phyloP scores from a whole-genome alignment of 2,888 invertebrate species.

The Leptopilina syphax region DNA sequence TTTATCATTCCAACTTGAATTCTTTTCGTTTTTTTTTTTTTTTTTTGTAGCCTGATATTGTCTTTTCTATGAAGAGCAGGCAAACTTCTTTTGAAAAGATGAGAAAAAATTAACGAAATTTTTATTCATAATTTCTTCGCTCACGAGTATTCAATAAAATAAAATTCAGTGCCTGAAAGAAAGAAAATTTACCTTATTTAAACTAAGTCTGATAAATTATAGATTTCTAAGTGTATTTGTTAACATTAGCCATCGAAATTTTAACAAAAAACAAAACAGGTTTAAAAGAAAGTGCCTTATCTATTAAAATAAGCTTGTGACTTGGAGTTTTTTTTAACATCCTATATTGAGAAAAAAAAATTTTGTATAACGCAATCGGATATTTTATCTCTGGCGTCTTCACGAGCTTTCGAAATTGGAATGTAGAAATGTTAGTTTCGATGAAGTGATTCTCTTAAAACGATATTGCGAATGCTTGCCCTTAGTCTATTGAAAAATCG shows the following conservation, averaged over 20 bases:
- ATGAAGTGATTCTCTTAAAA: conserved; percentile 43
- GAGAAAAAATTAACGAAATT: neutral
- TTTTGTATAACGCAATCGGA: conserved; percentile 15
- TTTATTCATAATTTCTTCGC: conserved; percentile 17
- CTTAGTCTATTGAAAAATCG: conserved; percentile 40
- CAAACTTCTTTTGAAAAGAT: neutral
- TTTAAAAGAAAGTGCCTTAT: conserved; percentile 41
- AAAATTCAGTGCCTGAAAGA: conserved; percentile 35
- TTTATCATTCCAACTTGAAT: conserved; percentile 41
- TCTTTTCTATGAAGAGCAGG: conserved; percentile 24
- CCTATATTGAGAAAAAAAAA: conserved; percentile 20
- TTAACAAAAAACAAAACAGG: conserved; percentile 19
- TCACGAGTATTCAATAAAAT: conserved; percentile 32
- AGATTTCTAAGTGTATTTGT: conserved; percentile 29
- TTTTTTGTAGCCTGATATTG: conserved; percentile 17
- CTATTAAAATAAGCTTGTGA: conserved; percentile 30
- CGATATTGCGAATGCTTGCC: conserved; percentile 47
- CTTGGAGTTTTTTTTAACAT: neutral
- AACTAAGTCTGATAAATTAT: conserved; percentile 39
- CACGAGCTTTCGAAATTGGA: conserved; percentile 21
- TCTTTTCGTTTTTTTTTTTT: conserved; percentile 45
- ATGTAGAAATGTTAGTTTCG: conserved; percentile 16
- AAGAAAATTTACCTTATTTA: conserved; percentile 31
- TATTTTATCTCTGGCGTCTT: conserved; percentile 40
- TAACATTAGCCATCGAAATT: conserved; percentile 24